These are phyloP conservation scores for Montifringilla adamsi DNA, from an alignment of 2,113 vertebrate genomes.

Conservation along the genomic window DNA sequence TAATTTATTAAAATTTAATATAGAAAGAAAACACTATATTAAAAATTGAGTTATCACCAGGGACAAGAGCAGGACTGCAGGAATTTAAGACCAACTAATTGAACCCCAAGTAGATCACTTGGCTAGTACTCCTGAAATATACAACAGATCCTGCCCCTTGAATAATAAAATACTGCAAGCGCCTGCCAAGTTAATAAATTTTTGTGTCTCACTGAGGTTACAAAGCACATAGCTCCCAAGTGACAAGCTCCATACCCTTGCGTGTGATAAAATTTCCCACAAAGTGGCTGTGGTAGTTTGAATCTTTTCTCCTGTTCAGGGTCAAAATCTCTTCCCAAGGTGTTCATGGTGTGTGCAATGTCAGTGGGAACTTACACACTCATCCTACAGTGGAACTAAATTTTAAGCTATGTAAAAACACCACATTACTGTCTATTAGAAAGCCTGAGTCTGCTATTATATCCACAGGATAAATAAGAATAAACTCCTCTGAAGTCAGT, in stretches of 20 bases:
- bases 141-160: neutral
- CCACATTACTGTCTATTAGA: neutral
- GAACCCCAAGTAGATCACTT: neutral
- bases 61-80: slow-evolving; percentile 1
- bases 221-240: neutral
- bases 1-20: slow-evolving; percentile 65
- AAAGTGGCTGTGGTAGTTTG: neutral
- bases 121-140: neutral
- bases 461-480: neutral
- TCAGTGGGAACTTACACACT: neutral
- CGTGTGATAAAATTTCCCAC: neutral
- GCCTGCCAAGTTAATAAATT: neutral
- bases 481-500: neutral
- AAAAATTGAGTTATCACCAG: slow-evolving; percentile 39
- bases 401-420: neutral
- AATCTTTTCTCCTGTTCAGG: neutral
- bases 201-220: neutral
- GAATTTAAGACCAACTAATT: slow-evolving; percentile 38
- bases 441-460: neutral
- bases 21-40: slow-evolving; percentile 54
- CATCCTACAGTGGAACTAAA: neutral
- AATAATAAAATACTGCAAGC: neutral
- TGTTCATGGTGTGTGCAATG: neutral
- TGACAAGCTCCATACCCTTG: neutral
- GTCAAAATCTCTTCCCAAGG: neutral